These are phyloP conservation scores for Atlantisia rogersi DNA, from an alignment of 2,113 vertebrate genomes.

Conservation along the genomic window DNA sequence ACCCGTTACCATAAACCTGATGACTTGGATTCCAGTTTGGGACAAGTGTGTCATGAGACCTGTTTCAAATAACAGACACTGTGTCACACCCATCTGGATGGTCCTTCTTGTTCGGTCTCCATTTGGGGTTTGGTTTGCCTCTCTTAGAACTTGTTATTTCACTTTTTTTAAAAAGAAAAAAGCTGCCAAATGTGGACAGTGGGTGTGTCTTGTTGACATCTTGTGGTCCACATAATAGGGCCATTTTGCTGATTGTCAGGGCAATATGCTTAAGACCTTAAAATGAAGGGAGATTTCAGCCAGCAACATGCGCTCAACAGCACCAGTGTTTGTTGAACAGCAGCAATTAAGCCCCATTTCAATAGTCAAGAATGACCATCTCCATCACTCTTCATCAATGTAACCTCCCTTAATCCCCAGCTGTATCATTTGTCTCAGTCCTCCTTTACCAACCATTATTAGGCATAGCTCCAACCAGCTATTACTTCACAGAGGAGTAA, in stretches of 20 bases:
- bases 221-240: constrained; percentile 61
- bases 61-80: constrained; percentile 37
- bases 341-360: constrained; percentile 31
- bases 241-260: constrained; percentile 46
- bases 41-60: constrained; percentile 46
- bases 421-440: constrained; percentile 6
- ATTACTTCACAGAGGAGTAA: neutral
- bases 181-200: constrained; percentile 69
- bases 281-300: constrained; percentile 35
- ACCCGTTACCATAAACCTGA: constrained; percentile 43
- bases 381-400: constrained; percentile 4
- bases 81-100: constrained; percentile 62
- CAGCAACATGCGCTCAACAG: neutral
- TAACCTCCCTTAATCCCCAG: neutral
- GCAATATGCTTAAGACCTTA: constrained; percentile 44
- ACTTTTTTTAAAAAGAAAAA: constrained; percentile 46
- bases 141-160: constrained; percentile 42
- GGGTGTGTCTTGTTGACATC: constrained; percentile 77
- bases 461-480: neutral
- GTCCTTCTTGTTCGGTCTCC: constrained; percentile 52
- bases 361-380: neutral
- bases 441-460: neutral
- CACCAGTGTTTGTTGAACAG: neutral
- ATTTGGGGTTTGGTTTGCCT: constrained; percentile 72
- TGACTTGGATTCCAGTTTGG: constrained; percentile 48